Percentiles rank a stretch among this genome's conserved stretches.
phyloP scores from a whole-genome alignment of 2,888 invertebrate species.

The Pristionchus japonicus region DNA sequence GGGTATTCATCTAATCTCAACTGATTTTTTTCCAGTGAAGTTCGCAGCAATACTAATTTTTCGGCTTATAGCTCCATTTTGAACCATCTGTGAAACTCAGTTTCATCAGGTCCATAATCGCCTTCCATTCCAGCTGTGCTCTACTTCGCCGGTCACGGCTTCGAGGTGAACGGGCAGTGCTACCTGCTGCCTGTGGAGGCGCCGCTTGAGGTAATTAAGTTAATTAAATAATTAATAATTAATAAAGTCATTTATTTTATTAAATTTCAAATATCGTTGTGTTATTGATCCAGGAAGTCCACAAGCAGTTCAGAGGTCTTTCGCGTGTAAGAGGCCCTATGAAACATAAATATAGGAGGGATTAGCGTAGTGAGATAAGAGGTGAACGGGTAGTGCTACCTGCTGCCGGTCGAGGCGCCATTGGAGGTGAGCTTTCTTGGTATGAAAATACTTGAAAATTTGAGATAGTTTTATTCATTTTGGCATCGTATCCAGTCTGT shows the following conservation, averaged over 20 bases:
- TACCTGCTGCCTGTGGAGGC: conserved; percentile 77
- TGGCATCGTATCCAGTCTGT: too few relatives aligned
- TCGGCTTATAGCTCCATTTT: too few relatives aligned
- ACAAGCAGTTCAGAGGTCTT: too few relatives aligned
- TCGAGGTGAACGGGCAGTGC: conserved; percentile 76
- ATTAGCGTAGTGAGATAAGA: conserved; percentile 62
- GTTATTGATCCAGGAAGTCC: too few relatives aligned
- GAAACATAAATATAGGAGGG: neutral
- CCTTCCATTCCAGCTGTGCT: conserved; percentile 70
- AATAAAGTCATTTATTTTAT: too few relatives aligned
- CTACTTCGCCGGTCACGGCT: conserved; percentile 78
- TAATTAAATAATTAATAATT: too few relatives aligned
- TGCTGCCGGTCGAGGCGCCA: neutral
- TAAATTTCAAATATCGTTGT: too few relatives aligned
- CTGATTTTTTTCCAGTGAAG: too few relatives aligned
- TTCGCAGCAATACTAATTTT: too few relatives aligned
- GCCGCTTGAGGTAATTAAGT: conserved; percentile 59
- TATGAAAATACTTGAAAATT: too few relatives aligned
- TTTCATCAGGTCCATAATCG: neutral
- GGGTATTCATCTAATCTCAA: neutral
- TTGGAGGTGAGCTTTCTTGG: neutral
- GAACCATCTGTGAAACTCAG: neutral
- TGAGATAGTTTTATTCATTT: too few relatives aligned
- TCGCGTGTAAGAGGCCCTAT: too few relatives aligned
- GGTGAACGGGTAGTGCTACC: conserved; percentile 47